A percentile compares a stretch with the other conserved stretches of the same genome.
phyloP scores from a whole-genome alignment of 2,113 vertebrate species.

The Dendropsophus ebraccatus region DNA sequence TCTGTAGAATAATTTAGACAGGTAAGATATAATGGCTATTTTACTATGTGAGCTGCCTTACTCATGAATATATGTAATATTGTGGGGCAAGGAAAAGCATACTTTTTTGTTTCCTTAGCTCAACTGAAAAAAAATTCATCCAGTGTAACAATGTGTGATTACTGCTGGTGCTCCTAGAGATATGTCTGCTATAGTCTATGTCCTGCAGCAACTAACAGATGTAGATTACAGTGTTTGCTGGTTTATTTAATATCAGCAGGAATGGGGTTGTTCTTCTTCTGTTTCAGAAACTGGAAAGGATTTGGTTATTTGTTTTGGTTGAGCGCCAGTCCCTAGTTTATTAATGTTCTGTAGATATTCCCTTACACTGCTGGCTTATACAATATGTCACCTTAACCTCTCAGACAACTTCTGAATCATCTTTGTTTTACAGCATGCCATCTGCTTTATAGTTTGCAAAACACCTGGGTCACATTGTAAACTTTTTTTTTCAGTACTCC shows the following conservation, averaged over 20 bases:
- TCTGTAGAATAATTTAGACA: no score
- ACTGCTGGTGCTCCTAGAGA: neutral
- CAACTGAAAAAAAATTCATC: no score
- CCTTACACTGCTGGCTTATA: neutral
- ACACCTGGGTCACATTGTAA: neutral
- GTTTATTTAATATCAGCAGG: neutral
- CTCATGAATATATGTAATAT: no score
- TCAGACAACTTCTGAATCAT: neutral
- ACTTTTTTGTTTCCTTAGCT: no score
- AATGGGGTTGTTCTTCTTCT: neutral
- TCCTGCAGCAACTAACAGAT: neutral
- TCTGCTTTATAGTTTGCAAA: neutral
- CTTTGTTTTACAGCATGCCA: neutral
- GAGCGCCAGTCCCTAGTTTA: neutral
- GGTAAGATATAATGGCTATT: no score
- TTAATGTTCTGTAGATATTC: neutral
- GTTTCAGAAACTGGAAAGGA: neutral
- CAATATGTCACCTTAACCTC: neutral
- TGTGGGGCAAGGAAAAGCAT: no score
- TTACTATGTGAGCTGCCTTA: no score
- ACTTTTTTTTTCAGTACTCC: neutral
- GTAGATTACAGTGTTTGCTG: neutral
- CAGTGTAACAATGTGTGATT: no score
- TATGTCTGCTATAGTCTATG: neutral
- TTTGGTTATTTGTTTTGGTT: neutral